A percentile compares a stretch with the other conserved stretches of the same genome.
Conservation (phyloP, 2,797 vertebrate genomes). For the Masticophis lateralis region DNA sequence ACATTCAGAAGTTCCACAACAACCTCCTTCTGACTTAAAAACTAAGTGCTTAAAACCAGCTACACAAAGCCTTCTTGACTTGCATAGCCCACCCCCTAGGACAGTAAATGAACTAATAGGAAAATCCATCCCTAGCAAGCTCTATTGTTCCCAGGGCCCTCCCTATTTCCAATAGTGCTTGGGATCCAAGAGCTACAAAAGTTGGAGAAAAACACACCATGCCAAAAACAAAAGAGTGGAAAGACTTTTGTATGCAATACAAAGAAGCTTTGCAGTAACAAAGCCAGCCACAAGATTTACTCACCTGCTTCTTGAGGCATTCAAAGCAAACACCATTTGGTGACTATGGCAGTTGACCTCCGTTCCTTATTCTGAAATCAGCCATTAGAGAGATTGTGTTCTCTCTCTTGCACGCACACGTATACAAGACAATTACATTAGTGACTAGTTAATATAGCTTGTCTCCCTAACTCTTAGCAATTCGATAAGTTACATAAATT, state of each 20-base stretch:
- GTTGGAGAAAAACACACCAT: constrained; percentile 46
- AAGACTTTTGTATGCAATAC: constrained; percentile 56
- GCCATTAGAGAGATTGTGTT: constrained; percentile 37
- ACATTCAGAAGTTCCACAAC: constrained; percentile 78
- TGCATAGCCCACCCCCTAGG: constrained; percentile 65
- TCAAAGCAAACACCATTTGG: constrained; percentile 39
- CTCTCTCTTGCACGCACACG: background rate
- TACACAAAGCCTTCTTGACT: constrained; percentile 69
- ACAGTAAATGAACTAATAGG: constrained; percentile 72
- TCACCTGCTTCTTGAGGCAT: constrained; percentile 60
- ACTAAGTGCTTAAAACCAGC: constrained; percentile 71
- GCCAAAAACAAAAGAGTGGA: constrained; percentile 55
- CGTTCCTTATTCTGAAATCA: background rate
- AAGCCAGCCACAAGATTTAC: constrained; percentile 60
- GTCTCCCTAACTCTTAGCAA: background rate
- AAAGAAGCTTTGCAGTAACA: constrained; percentile 52
- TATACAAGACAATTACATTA: background rate
- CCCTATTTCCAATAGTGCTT: constrained; percentile 11
- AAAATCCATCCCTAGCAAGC: constrained; percentile 63
- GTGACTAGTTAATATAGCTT: background rate
- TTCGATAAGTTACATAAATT: background rate
- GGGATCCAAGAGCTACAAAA: constrained; percentile 27
- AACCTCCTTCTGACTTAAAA: constrained; percentile 72
- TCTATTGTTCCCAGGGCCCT: constrained; percentile 55
- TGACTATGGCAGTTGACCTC: constrained; percentile 48